phyloP scores from a whole-genome alignment of 2,113 vertebrate genomes.

The Perca flavescens region DNA sequence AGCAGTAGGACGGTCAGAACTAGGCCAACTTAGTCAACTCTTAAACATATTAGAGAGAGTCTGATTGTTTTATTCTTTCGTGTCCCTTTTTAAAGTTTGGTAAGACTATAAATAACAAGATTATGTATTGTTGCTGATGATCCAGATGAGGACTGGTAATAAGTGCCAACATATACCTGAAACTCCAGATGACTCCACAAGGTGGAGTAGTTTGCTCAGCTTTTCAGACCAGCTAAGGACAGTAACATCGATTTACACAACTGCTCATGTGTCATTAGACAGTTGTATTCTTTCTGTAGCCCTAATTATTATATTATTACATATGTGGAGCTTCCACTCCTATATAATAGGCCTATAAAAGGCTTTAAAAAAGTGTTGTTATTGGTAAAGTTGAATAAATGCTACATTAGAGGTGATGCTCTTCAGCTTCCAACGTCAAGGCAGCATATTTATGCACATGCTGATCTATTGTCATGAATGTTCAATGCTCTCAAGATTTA shows the following conservation, averaged over 20 bases:
- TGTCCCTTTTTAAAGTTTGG: not conserved
- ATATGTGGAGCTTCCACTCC: not conserved
- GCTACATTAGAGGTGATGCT: not conserved
- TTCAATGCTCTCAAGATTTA: not conserved
- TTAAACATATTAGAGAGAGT: not conserved
- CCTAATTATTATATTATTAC: not conserved
- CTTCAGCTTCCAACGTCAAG: not conserved
- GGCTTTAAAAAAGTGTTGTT: no score
- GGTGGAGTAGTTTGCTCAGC: not conserved
- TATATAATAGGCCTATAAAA: not conserved
- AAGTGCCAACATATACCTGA: not conserved
- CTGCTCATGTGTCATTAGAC: not conserved
- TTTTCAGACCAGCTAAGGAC: not conserved
- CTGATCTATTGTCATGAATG: not conserved
- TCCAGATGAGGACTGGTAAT: not conserved
- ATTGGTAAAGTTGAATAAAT: not conserved
- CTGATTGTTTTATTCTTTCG: not conserved
- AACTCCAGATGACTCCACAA: slow-evolving; percentile 18
- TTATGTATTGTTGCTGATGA: not conserved
- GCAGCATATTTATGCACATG: not conserved
- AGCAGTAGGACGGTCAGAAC: not conserved
- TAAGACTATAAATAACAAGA: not conserved
- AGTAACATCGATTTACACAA: not conserved
- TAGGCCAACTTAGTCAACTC: not conserved
- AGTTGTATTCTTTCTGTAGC: not conserved